A percentile compares a stretch with the other conserved stretches of the same genome.
Evolutionary conservation across 2,797 vertebrate genomes (phyloP).

Genomic region (Cuculus canorus): DNA sequence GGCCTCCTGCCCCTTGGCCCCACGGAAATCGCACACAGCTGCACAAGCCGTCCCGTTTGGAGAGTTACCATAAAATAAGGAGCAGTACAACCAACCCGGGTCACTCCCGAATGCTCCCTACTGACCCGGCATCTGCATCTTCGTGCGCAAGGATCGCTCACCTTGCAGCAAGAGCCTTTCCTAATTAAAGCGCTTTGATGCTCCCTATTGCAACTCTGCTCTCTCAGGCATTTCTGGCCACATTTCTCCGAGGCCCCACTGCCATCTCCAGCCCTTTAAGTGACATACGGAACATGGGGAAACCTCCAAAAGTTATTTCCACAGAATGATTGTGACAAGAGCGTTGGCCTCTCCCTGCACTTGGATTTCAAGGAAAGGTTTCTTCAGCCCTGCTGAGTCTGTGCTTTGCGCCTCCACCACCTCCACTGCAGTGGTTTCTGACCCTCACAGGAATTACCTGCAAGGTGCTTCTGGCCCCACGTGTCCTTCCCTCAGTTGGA

Average conservation of each 20-base stretch:
- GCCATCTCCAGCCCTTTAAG: background rate
- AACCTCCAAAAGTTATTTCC: background rate
- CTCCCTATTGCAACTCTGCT: background rate
- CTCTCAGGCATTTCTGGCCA: background rate
- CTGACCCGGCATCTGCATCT: background rate
- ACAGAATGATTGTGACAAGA: background rate
- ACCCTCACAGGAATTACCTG: background rate
- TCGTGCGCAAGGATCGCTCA: accelerated
- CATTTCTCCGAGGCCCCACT: background rate
- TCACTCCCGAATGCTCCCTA: background rate
- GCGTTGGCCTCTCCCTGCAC: background rate
- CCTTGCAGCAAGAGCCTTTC: background rate
- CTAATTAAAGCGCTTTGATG: background rate
- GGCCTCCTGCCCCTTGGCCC: background rate
- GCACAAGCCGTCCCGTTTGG: background rate
- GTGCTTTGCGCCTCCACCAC: background rate
- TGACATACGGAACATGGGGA: accelerated
- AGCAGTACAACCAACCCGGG: background rate
- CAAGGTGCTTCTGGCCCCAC: background rate
- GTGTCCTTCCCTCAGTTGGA: background rate
- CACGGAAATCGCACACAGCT: background rate
- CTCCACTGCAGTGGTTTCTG: background rate
- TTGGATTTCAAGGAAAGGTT: background rate
- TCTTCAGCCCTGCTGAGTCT: background rate
- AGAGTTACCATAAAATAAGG: background rate